Conservation (phyloP, 2,797 vertebrate species). For the Adelosebastes latens region DNA sequence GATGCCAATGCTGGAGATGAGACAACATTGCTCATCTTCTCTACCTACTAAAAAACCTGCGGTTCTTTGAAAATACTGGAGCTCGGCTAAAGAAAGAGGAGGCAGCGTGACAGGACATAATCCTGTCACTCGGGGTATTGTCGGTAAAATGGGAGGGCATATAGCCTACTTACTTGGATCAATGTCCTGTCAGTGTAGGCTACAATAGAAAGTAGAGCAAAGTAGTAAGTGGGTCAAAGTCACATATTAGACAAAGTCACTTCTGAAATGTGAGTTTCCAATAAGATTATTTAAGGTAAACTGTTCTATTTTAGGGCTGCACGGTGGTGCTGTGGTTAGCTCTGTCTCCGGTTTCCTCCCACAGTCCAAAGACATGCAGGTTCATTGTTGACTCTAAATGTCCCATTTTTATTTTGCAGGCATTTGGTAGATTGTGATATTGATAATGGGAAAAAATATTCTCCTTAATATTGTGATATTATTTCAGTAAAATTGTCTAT, state of each 20-base stretch:
- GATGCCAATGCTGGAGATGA: conserved; percentile 80
- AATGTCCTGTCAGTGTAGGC: conserved; percentile 35
- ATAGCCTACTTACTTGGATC: conserved; percentile 54
- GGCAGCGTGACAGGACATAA: conserved; percentile 60
- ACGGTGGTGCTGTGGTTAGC: no score
- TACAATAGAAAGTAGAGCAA: conserved; percentile 18
- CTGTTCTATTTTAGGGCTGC: not conserved
- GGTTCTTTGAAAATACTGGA: conserved; percentile 49
- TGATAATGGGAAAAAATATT: not conserved
- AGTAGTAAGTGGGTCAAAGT: conserved; percentile 36
- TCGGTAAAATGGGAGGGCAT: conserved; percentile 41
- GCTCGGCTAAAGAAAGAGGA: conserved; percentile 44
- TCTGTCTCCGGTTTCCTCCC: no score
- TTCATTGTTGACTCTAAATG: no score
- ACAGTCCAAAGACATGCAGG: no score
- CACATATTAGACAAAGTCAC: conserved; percentile 4
- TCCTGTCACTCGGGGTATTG: conserved; percentile 63
- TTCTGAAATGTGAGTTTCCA: not conserved
- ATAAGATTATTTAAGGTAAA: not conserved
- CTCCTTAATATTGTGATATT: not conserved
- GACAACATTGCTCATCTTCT: conserved; percentile 83
- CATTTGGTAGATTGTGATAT: not conserved
- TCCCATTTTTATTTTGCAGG: not conserved
- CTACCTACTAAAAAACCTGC: conserved; percentile 66
- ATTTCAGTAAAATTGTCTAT: not conserved